phyloP scores from a whole-genome alignment of 2,797 vertebrate species.

The Brotogeris chrysoptera region DNA sequence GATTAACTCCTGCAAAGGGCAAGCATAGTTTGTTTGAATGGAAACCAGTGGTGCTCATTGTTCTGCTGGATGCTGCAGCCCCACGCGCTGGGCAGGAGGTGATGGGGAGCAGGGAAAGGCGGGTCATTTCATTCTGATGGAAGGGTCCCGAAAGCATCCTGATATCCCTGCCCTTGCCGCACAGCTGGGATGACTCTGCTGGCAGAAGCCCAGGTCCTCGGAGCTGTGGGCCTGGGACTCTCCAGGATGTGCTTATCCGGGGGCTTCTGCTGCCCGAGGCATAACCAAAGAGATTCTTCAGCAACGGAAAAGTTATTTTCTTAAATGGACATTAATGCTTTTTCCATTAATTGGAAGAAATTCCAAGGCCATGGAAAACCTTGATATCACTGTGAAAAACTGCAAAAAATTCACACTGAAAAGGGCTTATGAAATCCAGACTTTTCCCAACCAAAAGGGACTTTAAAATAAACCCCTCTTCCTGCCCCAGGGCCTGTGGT shows the following conservation, averaged over 20 bases:
- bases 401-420: neutral
- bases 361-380: neutral
- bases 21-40: neutral
- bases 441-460: neutral
- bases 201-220: neutral
- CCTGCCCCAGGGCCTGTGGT: accelerated
- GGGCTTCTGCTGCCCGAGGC: neutral
- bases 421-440: neutral
- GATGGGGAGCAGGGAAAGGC: neutral
- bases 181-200: neutral
- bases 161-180: neutral
- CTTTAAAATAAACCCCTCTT: neutral
- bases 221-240: neutral
- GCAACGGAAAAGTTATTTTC: conserved; percentile 36
- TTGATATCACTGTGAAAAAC: conserved; percentile 29
- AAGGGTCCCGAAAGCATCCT: neutral
- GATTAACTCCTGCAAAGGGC: neutral
- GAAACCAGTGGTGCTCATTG: neutral
- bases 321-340: neutral
- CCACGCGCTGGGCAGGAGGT: neutral
- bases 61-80: neutral
- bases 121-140: neutral
- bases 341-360: conserved; percentile 59
- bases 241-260: neutral
- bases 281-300: neutral